Percentiles rank a stretch among this genome's conserved stretches.
These are phyloP conservation scores for Ferrisia virgata DNA, from an alignment of 2,888 invertebrate genomes.

Conservation along the genomic window DNA sequence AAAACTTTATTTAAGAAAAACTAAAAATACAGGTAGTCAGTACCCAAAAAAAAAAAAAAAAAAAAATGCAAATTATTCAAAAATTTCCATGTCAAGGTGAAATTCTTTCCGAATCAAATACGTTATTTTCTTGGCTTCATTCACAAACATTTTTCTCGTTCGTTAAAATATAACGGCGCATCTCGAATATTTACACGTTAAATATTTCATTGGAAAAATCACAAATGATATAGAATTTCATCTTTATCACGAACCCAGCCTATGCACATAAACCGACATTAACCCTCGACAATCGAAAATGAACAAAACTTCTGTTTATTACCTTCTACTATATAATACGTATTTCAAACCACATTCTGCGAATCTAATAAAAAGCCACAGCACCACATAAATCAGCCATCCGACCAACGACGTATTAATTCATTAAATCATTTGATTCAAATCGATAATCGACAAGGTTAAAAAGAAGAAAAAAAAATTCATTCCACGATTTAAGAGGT, in stretches of 20 bases:
- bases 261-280: not conserved
- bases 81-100: not conserved
- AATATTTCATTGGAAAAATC: not conserved
- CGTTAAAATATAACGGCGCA: not conserved
- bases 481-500: not conserved
- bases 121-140: not conserved
- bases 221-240: no score
- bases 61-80: not conserved
- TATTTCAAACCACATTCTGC: not conserved
- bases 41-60: not conserved
- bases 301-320: not conserved
- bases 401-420: not conserved
- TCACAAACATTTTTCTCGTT: not conserved
- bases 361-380: not conserved
- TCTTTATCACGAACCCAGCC: no score
- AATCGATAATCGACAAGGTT: conserved; percentile 7
- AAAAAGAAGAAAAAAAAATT: not conserved
- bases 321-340: no score
- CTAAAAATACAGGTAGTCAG: no score
- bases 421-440: not conserved
- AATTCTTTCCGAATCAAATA: not conserved
- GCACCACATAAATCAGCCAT: not conserved
- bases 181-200: not conserved
- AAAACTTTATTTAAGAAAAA: no score
- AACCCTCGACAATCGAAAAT: not conserved